Base-by-base conservation (phyloP, 2,113 vertebrate genomes). In the Phocoena sinus region DNA sequence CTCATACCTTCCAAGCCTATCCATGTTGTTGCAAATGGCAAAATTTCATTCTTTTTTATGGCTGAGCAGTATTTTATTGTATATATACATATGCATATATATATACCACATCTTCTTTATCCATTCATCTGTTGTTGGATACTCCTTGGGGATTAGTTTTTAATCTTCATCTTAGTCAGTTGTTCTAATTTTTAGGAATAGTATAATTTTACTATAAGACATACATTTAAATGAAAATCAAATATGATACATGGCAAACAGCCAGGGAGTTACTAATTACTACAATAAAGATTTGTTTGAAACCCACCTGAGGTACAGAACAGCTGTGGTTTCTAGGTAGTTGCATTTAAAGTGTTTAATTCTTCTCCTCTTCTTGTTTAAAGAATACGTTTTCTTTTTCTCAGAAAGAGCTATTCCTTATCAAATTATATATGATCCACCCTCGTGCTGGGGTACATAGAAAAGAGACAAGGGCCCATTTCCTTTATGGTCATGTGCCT, bases 141-240 rank as follows among this genome's bases (percentile, higher is more conserved):
- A 23, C 50, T 56, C 76, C 41, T 53, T 56, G 31, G 50, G 21
- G 87, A 56, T 89, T 94, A n/a, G 28, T 47, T 96, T 97, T 91
- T 82, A 68, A 94, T 93, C 76, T 91, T 96, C 38, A 85, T 89
- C 73, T 91, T 79, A 86, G 70, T 47, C 65, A 65, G 56, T 67
- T 84, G 63, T 81, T 91, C n/a, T 80, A 70, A 58, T 85, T 97
- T 89, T 95, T 38, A 60, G 36, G 11, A 76, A 41, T 79, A 44
- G 81, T 79, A 95, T 41, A 31, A 95, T 89, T 95, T 92, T 77
- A 85, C 23, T 83, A 18, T 44, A 95, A 94, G 44, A 95, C 38
- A 74, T 25, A 67, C 47, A 38, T 73, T 90, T 91, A 73, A 95
- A 70, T 86, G 79, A 79, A 91, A 95, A 95, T 28, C 50, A 94